Evolutionary conservation across 2,888 invertebrate genomes (phyloP), one percentile per base, ranked within the genome.

Genomic region (Panorpa germanica): DNA sequence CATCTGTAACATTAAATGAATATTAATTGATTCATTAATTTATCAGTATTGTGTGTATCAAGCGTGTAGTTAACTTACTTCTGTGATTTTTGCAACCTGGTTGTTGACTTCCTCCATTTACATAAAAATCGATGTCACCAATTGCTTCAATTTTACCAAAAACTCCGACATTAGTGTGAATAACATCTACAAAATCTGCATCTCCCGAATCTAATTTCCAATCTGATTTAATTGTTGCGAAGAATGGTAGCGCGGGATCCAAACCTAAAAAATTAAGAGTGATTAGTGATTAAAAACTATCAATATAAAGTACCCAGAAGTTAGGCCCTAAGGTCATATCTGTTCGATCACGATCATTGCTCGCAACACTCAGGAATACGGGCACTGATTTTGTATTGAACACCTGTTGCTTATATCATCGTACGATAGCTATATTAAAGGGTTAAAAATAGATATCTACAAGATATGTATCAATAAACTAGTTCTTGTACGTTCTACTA

Each of bases 221-320:
- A 24, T 57, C 48, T 24, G 51, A 46, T 40, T 53, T 45, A 23
- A 59, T 45, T 24, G 58, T 57, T 4, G 59, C 54, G 41, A 68
- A 71, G 12, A 70, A 50, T 2, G 71, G 71, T 39, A 69, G 48
- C 0, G 71, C 72, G 5, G 71, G 71, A 47, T 72, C 72, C 22
- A 72, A 44, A 2, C 70, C 65, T 57, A 34, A 14, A 39, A 32
- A 10, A 29, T 9, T 27, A 25, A 14, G 12, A 33, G 23, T 17
- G 9, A 3, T 25, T 29, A 25, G 25, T 25, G 16, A 9, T 25
- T 15, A 22, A 16, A 29, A 9, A 24, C 6, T n/a, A 10, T n/a
- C 6, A 9, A 23, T 10, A 22, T 8, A 13, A 19, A 17, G 18
- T n/a, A n/a, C n/a, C n/a, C n/a, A n/a, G n/a, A n/a, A n/a, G n/a